phyloP scores from a whole-genome alignment of 2,888 invertebrate species.

The Himalopsyche anomala region DNA sequence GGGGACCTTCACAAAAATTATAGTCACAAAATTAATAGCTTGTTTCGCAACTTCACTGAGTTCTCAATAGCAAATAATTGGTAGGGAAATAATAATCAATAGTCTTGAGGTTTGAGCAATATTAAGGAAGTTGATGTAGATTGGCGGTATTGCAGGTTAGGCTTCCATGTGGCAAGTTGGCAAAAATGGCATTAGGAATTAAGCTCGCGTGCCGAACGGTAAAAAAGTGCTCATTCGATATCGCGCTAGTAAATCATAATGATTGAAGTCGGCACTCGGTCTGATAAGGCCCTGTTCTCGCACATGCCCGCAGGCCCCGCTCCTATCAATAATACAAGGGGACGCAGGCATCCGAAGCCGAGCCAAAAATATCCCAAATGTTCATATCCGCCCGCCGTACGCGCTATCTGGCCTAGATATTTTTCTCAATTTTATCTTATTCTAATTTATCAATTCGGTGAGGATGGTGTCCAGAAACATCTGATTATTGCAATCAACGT shows the following conservation, averaged over 20 bases:
- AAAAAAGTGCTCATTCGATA: slow-evolving; percentile 3
- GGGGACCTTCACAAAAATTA: no score
- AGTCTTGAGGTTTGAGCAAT: no score
- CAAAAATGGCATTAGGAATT: background rate
- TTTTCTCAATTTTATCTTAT: no score
- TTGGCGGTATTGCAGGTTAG: background rate
- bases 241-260: slow-evolving; percentile 26
- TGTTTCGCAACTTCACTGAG: no score
- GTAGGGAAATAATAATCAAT: no score
- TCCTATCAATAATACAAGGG: slow-evolving; percentile 14
- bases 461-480: no score
- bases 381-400: no score
- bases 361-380: background rate
- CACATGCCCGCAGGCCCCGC: background rate
- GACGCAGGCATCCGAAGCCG: background rate
- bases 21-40: no score
- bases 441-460: no score
- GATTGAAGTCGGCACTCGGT: slow-evolving; percentile 24
- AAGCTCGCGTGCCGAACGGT: background rate
- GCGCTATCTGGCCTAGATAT: no score
- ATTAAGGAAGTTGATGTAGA: background rate
- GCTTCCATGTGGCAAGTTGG: background rate
- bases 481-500: no score
- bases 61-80: no score
- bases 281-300: background rate